Conservation (phyloP, 1,140 invertebrate genomes). For the Bemisia tabaci region DNA sequence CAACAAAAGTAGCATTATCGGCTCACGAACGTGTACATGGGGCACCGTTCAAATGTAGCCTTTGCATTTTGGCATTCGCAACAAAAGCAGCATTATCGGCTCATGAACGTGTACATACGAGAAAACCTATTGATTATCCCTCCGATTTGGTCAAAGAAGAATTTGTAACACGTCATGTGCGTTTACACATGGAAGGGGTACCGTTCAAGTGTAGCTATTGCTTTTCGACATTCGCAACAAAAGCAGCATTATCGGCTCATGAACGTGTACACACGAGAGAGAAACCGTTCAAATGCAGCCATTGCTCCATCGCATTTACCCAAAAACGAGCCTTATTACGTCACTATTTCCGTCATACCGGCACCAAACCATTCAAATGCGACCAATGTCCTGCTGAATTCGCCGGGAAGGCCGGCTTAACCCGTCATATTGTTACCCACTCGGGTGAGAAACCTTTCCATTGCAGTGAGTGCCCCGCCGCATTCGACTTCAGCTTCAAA, state of each 20-base stretch:
- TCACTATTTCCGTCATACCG: conserved; percentile 38
- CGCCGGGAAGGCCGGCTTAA: neutral
- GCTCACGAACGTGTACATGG: conserved; percentile 48
- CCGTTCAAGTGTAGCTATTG: conserved; percentile 57
- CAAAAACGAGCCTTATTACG: conserved; percentile 35
- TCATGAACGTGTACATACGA: conserved; percentile 45
- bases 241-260: conserved; percentile 50
- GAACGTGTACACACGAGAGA: conserved; percentile 48
- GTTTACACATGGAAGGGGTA: conserved; percentile 57
- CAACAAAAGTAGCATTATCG: conserved; percentile 54
- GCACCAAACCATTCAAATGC: conserved; percentile 37
- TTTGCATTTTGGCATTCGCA: conserved; percentile 37
- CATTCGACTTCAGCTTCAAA: neutral
- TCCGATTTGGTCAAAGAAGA: conserved; percentile 53
- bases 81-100: conserved; percentile 35
- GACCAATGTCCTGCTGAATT: neutral
- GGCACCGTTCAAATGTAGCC: conserved; percentile 46
- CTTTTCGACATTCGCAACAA: conserved; percentile 57
- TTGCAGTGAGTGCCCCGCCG: neutral
- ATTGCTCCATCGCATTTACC: conserved; percentile 37
- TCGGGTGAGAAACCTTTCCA: neutral
- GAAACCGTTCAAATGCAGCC: conserved; percentile 46
- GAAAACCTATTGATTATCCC: too few relatives aligned
- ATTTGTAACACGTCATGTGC: conserved; percentile 51
- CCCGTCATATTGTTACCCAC: neutral